phyloP scores from a whole-genome alignment of 92 coral and sea anemone genomes.

The Zoanthus solanderi region DNA sequence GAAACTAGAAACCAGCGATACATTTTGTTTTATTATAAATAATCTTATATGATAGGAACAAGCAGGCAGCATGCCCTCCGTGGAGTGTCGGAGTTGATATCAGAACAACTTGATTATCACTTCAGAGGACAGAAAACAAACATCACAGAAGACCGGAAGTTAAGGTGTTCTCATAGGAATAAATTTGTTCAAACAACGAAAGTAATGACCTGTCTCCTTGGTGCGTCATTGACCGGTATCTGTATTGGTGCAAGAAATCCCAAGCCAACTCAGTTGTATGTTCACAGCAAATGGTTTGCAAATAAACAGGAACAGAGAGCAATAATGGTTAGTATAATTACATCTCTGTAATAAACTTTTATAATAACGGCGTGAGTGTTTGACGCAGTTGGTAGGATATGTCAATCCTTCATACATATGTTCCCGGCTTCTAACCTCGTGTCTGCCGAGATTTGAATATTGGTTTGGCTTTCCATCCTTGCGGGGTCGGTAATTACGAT shows the following conservation, averaged over 20 bases:
- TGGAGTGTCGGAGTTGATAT: slow-evolving; percentile 63
- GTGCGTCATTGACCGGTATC: slow-evolving; percentile 75
- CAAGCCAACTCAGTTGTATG: slow-evolving; percentile 65
- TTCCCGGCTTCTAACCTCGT: too few species aligned
- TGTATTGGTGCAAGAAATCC: slow-evolving; percentile 62
- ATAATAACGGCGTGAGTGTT: too few species aligned
- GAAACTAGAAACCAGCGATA: too few species aligned
- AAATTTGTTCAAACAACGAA: slow-evolving; percentile 7
- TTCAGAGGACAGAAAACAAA: slow-evolving; percentile 38
- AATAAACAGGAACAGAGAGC: slow-evolving; percentile 34
- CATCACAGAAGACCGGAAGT: slow-evolving; percentile 54
- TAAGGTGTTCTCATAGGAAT: slow-evolving; percentile 53
- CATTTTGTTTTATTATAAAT: not conserved
- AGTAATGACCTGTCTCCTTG: slow-evolving; percentile 50
- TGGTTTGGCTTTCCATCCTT: too few species aligned
- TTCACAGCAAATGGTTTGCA: slow-evolving; percentile 52
- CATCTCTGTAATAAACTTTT: too few species aligned
- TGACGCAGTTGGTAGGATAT: too few species aligned
- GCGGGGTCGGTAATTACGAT: too few species aligned
- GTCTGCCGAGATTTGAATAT: too few species aligned
- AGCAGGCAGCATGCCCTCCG: slow-evolving; percentile 59
- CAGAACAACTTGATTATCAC: slow-evolving; percentile 67
- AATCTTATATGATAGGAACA: slow-evolving; percentile 11
- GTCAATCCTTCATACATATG: too few species aligned
- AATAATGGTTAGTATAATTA: not conserved